Base-by-base conservation (phyloP, 2,113 vertebrate genomes). In the Morone saxatilis region DNA sequence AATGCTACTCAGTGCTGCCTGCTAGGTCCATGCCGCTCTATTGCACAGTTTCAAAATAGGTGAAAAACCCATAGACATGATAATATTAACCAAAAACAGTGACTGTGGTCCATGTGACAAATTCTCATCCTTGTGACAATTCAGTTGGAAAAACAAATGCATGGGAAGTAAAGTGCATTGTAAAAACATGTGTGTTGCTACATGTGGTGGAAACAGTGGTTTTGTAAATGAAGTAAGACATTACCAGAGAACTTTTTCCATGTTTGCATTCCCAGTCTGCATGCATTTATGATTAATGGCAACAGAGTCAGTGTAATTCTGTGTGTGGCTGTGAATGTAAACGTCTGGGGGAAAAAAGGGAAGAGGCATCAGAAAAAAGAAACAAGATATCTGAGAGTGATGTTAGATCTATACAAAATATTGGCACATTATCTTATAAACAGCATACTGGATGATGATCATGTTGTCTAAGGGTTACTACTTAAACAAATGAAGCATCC, bases 381-480 rank as follows among this genome's bases (percentile, higher is more conserved):
- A 73, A 31, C 41, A 16, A 78, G 70, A 88, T 86, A 81, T 83
- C 68, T 86, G 72, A 75, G 50, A 76, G 59, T 77, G 72, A 90
- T 81, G 73, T 78, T 79, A 62, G 71, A 66, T 77, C 81, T 85
- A 75, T 88, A 91, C 78, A 89, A 94, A 94, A 94, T 89, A 89
- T 93, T 95, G 94, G 94, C 94, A 94, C 93, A 68, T 93, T 68
- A 75, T 89, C 50, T 72, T 89, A 87, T 85, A 85, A 92, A 90
- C 86, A 88, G 67, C 71, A 43, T 43, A 73, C 80, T 89, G 85
- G 88, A 90, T 79, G 82, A 76, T 38, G 84, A 78, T 83, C 85
- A 81, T 70, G 76, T 86, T 88, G 81, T 84, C 53, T 62, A 88
- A 91, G 87, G 85, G 56, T 41, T 76, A 84, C 73, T 45, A 57